A percentile compares a stretch with the other conserved stretches of the same genome.
phyloP scores from a whole-genome alignment of 2,888 invertebrate species.

The Aspidiotus rigidus region DNA sequence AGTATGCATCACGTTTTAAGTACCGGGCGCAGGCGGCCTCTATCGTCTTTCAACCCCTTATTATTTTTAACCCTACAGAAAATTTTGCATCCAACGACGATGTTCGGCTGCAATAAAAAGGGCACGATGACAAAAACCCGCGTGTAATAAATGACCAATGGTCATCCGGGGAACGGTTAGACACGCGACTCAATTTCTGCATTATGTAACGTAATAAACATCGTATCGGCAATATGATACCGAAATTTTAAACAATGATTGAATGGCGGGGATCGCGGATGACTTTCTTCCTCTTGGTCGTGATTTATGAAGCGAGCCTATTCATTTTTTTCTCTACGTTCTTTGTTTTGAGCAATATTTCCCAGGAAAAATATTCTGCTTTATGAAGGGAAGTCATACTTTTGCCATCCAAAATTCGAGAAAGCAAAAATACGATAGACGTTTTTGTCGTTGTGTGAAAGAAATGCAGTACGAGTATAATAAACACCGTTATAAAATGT shows the following conservation, averaged over 20 bases:
- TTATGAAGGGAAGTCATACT: no score
- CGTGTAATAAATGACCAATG: slow-evolving; percentile 4
- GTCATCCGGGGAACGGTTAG: not conserved
- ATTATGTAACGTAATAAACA: not conserved
- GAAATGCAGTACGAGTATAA: no score
- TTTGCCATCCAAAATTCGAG: no score
- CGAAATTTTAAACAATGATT: slow-evolving; percentile 1
- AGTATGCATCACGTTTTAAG: not conserved
- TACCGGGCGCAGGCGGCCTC: not conserved
- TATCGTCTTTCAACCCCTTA: slow-evolving; percentile 19
- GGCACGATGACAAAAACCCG: slow-evolving; percentile 1
- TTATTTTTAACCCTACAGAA: slow-evolving; percentile 29
- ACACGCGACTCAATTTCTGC: not conserved
- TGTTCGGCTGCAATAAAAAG: not conserved
- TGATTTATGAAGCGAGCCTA: no score
- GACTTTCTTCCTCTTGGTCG: no score
- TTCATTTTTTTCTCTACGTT: no score
- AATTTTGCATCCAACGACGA: slow-evolving; percentile 14
- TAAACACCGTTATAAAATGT: no score
- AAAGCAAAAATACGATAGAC: no score
- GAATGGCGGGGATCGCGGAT: no score
- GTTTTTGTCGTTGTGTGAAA: no score
- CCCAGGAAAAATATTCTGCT: no score
- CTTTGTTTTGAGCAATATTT: no score
- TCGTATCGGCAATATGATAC: not conserved